Evolutionary conservation across 2,888 invertebrate genomes (phyloP).

Genomic region (Cheilosia pagana): DNA sequence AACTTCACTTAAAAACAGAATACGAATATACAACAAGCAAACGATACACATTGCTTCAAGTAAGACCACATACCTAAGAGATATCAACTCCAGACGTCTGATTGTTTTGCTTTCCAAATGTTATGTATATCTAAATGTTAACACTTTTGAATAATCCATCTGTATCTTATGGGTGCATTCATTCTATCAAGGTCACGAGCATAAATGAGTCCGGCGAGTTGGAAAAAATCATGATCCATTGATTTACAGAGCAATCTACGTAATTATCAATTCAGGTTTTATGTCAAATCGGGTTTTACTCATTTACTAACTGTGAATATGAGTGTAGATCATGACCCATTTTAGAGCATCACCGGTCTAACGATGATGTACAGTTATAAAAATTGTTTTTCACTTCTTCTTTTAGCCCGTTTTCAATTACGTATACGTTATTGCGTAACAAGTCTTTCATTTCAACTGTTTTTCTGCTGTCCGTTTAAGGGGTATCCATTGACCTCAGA

Average conservation of each 20-base stretch:
- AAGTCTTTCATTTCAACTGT: too few relatives aligned
- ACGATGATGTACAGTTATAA: conserved; percentile 19
- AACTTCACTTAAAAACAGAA: conserved; percentile 6
- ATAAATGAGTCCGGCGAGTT: conserved; percentile 1
- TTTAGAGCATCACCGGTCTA: conserved; percentile 14
- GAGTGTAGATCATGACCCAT: conserved; percentile 50
- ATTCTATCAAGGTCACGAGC: conserved; percentile 37
- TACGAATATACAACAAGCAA: not conserved
- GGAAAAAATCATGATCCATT: conserved; percentile 34
- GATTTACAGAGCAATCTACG: conserved; percentile 20
- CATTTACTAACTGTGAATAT: conserved; percentile 12
- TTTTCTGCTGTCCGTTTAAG: too few relatives aligned
- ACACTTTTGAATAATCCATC: conserved; percentile 1
- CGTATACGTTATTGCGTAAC: too few relatives aligned
- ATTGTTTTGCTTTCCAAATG: conserved; percentile 24
- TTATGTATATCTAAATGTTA: conserved; percentile 20
- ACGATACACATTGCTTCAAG: not conserved
- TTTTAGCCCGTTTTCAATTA: too few relatives aligned
- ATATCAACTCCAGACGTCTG: conserved; percentile 8
- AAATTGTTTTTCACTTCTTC: not conserved
- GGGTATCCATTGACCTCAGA: too few relatives aligned
- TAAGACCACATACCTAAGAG: not conserved
- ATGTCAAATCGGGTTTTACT: conserved; percentile 31
- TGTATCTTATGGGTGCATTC: conserved; percentile 19
- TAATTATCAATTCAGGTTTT: conserved; percentile 26